Base-by-base conservation (phyloP, 2,888 invertebrate species). In the Ectemnius cavifrons region DNA sequence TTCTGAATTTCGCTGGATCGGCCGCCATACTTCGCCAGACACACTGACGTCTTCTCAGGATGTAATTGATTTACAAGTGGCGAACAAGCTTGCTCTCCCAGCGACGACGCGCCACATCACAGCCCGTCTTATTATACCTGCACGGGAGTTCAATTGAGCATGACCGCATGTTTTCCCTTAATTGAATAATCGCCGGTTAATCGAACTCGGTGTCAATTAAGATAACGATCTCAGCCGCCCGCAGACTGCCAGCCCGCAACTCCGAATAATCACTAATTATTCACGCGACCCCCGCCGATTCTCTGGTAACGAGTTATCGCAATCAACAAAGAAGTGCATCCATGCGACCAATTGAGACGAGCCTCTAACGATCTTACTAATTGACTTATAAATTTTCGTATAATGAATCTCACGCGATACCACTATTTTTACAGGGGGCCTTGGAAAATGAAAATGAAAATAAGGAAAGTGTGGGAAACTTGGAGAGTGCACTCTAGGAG, bases 131-230 rank as follows among this genome's bases (percentile, higher is more conserved):
- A 77, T 78, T 72, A 75, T 77, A 73, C 70, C 71, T 77, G 68
- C 72, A 67, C 56, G 66, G 57, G 52, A 2, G 68, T 63, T 81
- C 81, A 81, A 81, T 82, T 83, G 77, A 82, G 69, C 79, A 60
- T 81, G 75, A 82, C 77, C 68, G 75, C 72, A 83, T 77, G 78
- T 74, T 66, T 78, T 71, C 61, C 65, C 75, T 69, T 81, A 83
- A 83, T 83, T 84, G 83, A 84, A 84, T 82, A 82, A 82, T 83
- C 77, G 75, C 60, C 71, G 71, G 73, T 77, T 81, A 79, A 81
- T 83, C 81, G 74, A 81, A 83, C 75, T 71, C 71, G 69, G 68
- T 66, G 73, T 52, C 73, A 80, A 73, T 71, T 83, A 69, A 78
- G 83, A 83, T 83, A 78, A 79, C 68, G 71, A 83, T 83, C 84